Evolutionary conservation across 1,140 invertebrate genomes (phyloP), one percentile per base, ranked within the genome.

Genomic region (Telenomus remus): DNA sequence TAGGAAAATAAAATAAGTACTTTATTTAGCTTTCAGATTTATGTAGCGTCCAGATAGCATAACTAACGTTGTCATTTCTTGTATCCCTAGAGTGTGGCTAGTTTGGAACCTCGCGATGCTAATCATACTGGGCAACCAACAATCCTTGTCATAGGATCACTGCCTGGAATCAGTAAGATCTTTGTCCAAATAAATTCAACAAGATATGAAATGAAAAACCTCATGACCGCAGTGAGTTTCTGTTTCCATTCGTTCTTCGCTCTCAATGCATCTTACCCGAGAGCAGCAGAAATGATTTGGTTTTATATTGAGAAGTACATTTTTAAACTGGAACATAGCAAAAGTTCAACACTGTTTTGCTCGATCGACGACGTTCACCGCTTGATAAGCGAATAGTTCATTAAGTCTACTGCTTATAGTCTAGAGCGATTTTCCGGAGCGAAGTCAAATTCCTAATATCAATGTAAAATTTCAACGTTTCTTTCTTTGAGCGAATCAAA

Each of bases 81-180:
- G 3, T 19, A 8, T 63, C 53, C 7, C 8, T 27, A 63, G 60
- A 19, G 33, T 7, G 49, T 37, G 6, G 49, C 42, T 1, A 35
- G 19, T n/a, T 61, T 61, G 10, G 11, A 61, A 39, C 48, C 59
- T n/a, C 7, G 0, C 0, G 46, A 60, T 42, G n/a, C 10, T 4
- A 60, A 53, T 15, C 39, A 43, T 6, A 61, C 48, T n/a, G 16
- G 47, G 19, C 59, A 61, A 16, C 59, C 59, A 9, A 51, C 39
- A 15, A 10, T 61, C 5, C 33, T 51, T 6, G 39, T 53, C 14
- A 53, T 51, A 27, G 59, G 59, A 8, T 19, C 3, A 12, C 19
- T 6, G 12, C 10, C 15, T 61, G 43, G 19, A 13, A 61, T n/a
- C n/a, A n/a, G n/a, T n/a, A n/a, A n/a, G 16, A 48, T 12, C 39